Percentiles rank a stretch among this genome's conserved stretches.
phyloP scores from a whole-genome alignment of 2,797 vertebrate species.

The Falco biarmicus region DNA sequence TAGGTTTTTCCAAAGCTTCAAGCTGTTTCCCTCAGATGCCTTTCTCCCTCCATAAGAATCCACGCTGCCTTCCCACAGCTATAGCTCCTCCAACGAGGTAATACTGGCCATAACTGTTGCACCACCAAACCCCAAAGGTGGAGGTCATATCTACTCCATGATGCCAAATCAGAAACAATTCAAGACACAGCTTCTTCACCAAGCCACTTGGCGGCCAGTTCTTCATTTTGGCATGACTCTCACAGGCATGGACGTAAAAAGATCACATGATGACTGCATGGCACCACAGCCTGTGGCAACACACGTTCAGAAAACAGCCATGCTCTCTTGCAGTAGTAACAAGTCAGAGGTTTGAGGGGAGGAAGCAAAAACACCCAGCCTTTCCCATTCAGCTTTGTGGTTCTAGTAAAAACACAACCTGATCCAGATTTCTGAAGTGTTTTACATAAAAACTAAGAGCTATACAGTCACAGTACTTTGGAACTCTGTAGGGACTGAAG shows the following conservation, averaged over 20 bases:
- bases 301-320: neutral
- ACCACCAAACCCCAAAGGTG: neutral
- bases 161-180: neutral
- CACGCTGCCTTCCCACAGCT: neutral
- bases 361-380: neutral
- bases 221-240: neutral
- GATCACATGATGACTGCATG: fast-evolving
- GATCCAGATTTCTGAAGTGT: neutral
- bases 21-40: neutral
- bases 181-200: neutral
- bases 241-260: neutral
- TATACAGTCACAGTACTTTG: neutral
- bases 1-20: neutral
- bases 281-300: neutral
- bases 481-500: neutral
- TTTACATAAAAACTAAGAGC: neutral
- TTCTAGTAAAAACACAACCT: neutral
- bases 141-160: neutral
- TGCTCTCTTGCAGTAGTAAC: neutral
- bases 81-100: neutral
- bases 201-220: neutral
- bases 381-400: neutral
- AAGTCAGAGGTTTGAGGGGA: neutral
- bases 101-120: neutral
- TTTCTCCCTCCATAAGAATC: neutral